These are phyloP conservation scores for Odontesthes bonariensis DNA, from an alignment of 2,113 vertebrate species.

Conservation along the genomic window DNA sequence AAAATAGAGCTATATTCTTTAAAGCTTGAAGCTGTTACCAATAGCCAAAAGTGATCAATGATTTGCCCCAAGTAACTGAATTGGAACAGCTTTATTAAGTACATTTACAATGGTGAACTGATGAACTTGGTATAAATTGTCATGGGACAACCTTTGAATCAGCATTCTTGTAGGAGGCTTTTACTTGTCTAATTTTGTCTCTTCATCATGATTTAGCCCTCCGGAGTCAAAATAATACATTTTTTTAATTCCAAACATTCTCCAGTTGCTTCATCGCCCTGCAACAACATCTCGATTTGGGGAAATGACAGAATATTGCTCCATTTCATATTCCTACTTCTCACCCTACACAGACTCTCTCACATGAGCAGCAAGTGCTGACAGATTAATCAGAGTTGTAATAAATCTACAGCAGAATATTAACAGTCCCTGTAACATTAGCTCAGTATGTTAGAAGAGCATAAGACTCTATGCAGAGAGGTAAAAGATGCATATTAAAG, in stretches of 20 bases:
- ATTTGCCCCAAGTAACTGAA: no score
- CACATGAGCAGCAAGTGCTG: conserved; percentile 43
- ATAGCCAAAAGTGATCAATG: no score
- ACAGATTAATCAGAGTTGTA: conserved; percentile 54
- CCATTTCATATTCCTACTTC: conserved; percentile 36
- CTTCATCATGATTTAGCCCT: conserved; percentile 59
- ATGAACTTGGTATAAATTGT: conserved; percentile 51
- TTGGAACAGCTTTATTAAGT: conserved; percentile 1
- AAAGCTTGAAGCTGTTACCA: no score
- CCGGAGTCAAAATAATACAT: conserved; percentile 71
- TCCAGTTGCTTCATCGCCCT: conserved; percentile 53
- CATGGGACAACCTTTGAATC: conserved; percentile 50
- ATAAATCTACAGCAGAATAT: conserved; percentile 54
- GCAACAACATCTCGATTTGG: conserved; percentile 63
- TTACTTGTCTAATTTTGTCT: conserved; percentile 60
- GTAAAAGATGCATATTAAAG: conserved; percentile 8
- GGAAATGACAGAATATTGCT: conserved; percentile 57
- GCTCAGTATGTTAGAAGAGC: conserved; percentile 28
- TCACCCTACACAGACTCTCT: conserved; percentile 16
- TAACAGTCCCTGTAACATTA: conserved; percentile 34
- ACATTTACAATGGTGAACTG: conserved; percentile 50
- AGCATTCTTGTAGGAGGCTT: conserved; percentile 35
- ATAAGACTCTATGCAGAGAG: not conserved
- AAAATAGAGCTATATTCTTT: no score
- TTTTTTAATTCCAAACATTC: conserved; percentile 74